Conservation (phyloP, 2,113 vertebrate species). For the Bufo bufo region DNA sequence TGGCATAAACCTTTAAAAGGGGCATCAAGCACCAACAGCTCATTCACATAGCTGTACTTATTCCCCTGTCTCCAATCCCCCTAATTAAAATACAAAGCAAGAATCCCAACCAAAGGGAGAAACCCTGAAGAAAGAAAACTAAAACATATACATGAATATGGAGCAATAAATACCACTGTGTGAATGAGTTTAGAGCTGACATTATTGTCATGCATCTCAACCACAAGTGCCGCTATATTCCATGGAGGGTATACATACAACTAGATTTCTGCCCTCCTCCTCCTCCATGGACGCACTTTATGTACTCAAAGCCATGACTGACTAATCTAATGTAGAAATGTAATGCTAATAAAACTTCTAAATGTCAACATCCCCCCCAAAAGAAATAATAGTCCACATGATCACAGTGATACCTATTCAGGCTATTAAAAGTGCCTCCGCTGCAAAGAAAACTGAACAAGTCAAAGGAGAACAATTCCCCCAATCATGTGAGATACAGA, state of each 20-base stretch:
- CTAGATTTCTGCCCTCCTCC: background rate
- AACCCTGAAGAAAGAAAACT: no score
- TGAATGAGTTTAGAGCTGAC: background rate
- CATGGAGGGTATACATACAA: background rate
- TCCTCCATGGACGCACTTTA: background rate
- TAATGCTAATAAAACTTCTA: no score
- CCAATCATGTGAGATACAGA: background rate
- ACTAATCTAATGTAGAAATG: background rate
- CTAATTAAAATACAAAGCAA: background rate
- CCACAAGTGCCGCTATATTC: background rate
- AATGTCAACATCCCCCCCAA: no score
- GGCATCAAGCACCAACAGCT: background rate
- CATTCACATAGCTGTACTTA: background rate
- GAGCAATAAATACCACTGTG: background rate
- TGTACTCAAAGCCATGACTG: background rate
- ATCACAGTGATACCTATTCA: conserved; percentile 3
- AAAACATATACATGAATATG: background rate
- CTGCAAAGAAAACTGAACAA: background rate
- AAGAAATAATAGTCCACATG: background rate
- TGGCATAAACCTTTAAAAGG: background rate
- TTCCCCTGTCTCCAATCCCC: background rate
- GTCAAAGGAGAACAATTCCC: background rate
- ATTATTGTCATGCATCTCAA: no score
- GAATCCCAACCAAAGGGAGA: no score
- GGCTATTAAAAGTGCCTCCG: background rate